These are phyloP conservation scores for Anoplophora glabripennis DNA, from an alignment of 1,140 invertebrate genomes.

Conservation along the genomic window DNA sequence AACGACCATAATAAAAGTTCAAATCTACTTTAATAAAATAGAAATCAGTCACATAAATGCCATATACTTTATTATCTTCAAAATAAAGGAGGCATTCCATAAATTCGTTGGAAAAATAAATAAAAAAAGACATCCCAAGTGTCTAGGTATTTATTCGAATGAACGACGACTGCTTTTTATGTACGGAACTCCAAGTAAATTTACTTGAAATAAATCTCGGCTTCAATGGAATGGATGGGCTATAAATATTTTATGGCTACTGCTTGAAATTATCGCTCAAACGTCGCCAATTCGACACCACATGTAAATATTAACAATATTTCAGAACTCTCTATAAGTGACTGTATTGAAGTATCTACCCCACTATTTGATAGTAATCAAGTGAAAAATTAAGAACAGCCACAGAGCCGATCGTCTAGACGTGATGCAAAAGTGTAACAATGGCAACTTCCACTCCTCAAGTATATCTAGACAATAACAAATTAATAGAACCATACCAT, in stretches of 20 bases:
- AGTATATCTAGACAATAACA: no score
- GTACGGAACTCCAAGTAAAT: constrained; percentile 21
- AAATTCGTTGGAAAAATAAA: constrained; percentile 32
- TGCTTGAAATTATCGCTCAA: not conserved
- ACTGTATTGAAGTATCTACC: no score
- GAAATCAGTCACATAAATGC: constrained; percentile 34
- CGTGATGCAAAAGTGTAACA: no score
- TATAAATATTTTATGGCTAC: constrained; percentile 19
- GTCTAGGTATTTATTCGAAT: constrained; percentile 39
- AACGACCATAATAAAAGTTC: constrained; percentile 27
- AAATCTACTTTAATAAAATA: constrained; percentile 35
- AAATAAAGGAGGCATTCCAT: constrained; percentile 34
- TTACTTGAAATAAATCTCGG: constrained; percentile 20
- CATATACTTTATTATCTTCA: constrained; percentile 33
- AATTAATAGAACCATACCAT: no score
- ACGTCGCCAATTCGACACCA: no score
- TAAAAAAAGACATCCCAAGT: constrained; percentile 28
- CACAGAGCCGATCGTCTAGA: no score
- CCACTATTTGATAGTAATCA: no score
- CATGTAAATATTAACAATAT: no score
- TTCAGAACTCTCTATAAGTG: no score
- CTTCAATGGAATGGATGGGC: constrained; percentile 15
- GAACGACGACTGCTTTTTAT: constrained; percentile 32
- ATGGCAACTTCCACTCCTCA: no score
- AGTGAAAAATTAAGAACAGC: no score